Base-by-base conservation (phyloP, 2,888 invertebrate genomes). In the Heliconius ethilla region DNA sequence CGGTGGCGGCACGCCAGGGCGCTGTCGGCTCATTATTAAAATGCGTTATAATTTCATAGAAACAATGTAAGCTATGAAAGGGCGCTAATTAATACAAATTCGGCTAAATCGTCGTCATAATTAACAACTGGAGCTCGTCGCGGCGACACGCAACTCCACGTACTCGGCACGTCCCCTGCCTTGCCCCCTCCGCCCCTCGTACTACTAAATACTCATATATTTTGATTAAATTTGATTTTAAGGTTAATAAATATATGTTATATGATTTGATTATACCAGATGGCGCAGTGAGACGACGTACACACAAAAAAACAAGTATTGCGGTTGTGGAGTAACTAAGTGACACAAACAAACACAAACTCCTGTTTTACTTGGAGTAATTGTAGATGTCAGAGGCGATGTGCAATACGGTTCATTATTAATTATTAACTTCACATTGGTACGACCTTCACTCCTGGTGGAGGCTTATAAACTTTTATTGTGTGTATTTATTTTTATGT, bases 11-110 rank as follows among this genome's bases (percentile, higher is more conserved):
- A 75, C 74, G 74, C 45, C 37, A 40, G n/a, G 37, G 13, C 37
- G n/a, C 33, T 40, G 59, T 40, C 45, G 66, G 22, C 55, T 25
- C 76, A 70, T 79, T 78, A 77, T 75, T 74, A 82, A 77, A 76
- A 77, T 79, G 77, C 65, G 63, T 70, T 78, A 79, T 76, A 80
- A 77, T 80, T 82, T 77, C 70, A 66, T 25, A 51, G 69, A 66
- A 81, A 79, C 79, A 81, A 82, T 77, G 78, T 79, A 73, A 75
- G 80, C 77, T 80, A 80, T 82, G 80, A 80, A 75, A 75, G 80
- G 74, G 75, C 70, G 75, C 78, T 82, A 82, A 82, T 82, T 81
- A 82, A 81, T 80, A 80, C 81, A 78, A 81, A 82, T 82, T 79
- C 81, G 82, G 76, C 62, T 72, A 75, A 78, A 78, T 77, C 78